phyloP scores from a whole-genome alignment of 2,888 invertebrate species.

The Prenolepis imparis region DNA sequence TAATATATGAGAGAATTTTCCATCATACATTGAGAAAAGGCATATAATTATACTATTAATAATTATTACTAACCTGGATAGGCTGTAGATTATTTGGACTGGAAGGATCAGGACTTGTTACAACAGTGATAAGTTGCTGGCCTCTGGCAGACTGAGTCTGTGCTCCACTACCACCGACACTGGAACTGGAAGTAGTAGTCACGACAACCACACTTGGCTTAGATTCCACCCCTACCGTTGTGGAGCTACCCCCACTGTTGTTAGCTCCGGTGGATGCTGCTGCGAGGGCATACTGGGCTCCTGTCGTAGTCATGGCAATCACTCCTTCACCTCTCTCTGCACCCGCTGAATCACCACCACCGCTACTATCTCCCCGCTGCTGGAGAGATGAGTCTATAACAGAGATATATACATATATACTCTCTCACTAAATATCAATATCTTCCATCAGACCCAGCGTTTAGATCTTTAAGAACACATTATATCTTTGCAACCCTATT shows the following conservation, averaged over 20 bases:
- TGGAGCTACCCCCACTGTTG: constrained; percentile 83
- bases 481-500: not conserved
- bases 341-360: constrained; percentile 80
- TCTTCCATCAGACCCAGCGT: constrained; percentile 53
- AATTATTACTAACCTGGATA: constrained; percentile 82
- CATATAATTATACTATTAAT: not conserved
- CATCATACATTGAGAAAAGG: not conserved
- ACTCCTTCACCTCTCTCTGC: constrained; percentile 83
- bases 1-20: not conserved
- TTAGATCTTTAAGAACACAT: constrained; percentile 42
- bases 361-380: constrained; percentile 77
- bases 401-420: constrained; percentile 70
- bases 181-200: constrained; percentile 84
- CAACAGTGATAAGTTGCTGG: constrained; percentile 85
- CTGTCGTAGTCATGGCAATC: constrained; percentile 86
- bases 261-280: constrained; percentile 84
- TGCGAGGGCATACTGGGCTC: constrained; percentile 85
- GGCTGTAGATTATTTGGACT: constrained; percentile 85
- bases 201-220: constrained; percentile 84
- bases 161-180: constrained; percentile 80
- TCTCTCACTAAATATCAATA: constrained; percentile 79
- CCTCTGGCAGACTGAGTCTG: constrained; percentile 83
- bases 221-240: constrained; percentile 83
- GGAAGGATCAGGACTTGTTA: constrained; percentile 84
- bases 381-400: constrained; percentile 82